Base-by-base conservation (phyloP, 1,140 invertebrate species). In the Belonocnema kinseyi region DNA sequence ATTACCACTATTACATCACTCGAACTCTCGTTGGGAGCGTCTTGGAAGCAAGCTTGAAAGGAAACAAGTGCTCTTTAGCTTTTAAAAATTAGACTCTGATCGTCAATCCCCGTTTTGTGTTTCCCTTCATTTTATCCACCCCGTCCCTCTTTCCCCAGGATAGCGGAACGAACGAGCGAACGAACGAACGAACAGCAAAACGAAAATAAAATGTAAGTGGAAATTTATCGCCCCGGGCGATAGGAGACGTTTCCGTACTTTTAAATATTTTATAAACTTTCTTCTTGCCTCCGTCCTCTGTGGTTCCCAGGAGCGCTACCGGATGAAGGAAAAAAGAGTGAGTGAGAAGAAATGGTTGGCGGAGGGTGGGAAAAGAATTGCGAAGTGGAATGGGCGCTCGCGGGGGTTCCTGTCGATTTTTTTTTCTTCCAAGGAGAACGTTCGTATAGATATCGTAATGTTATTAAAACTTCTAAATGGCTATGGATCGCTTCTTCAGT, bases 261-360 rank as follows among this genome's bases (percentile, higher is more conserved):
- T 91, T 91, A 91, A 91, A 91, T 91, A 90, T 91, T 91, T 91
- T 90, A 91, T 90, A 91, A 91, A 91, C 90, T 91, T 91, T 90
- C 87, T 89, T 89, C 88, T 87, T 86, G 84, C 80, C 80, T 82
- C 83, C 76, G 82, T 84, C 79, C 79, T 83, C 80, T 75, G 80
- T 70, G 78, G 82, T 83, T 85, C 83, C 82, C 82, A 84, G 83
- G 83, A 85, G 84, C 86, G 75, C 82, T 81, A 81, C 80, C 79
- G 80, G 79, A 83, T 75, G 79, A 79, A 79, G 83, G 77, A 75
- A 82, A 81, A 76, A 77, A 40, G 73, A 74, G 50, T 46, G 77
- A 74, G 33, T 54, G 51, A 70, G 26, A 74, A 72, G 46, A 71
- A 53, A 75, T 13, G 76, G 82, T 76, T 83, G 77, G 21, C 73